Evolutionary conservation across 2,113 vertebrate species (phyloP).

Genomic region (Ameiurus melas): DNA sequence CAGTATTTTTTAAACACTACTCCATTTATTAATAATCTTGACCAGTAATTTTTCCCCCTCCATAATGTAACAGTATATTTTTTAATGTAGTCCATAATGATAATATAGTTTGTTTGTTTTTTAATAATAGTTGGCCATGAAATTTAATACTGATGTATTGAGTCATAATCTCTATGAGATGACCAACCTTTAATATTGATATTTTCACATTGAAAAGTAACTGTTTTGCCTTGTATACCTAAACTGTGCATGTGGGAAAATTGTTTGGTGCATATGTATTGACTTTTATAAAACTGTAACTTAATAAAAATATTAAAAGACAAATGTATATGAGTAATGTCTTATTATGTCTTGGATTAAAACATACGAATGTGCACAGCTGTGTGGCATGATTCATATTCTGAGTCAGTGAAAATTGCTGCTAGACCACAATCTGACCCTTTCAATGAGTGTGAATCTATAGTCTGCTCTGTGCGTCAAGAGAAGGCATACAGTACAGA

Average conservation of each 20-base stretch:
- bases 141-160: slow-evolving; percentile 80
- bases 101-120: slow-evolving; percentile 55
- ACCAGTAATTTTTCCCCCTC: slow-evolving; percentile 36
- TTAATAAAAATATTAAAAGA: slow-evolving; percentile 79
- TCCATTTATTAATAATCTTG: slow-evolving; percentile 34
- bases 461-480: slow-evolving; percentile 2
- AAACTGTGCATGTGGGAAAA: slow-evolving; percentile 85
- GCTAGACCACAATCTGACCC: slow-evolving; percentile 42
- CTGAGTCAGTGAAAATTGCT: slow-evolving; percentile 18
- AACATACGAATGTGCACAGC: background rate
- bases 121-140: slow-evolving; percentile 63
- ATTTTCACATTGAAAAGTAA: slow-evolving; percentile 99
- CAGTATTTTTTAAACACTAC: slow-evolving; percentile 25
- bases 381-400: background rate
- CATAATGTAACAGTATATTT: slow-evolving; percentile 71
- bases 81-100: slow-evolving; percentile 67
- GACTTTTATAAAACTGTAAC: slow-evolving; percentile 76
- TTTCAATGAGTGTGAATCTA: slow-evolving; percentile 47
- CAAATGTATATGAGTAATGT: slow-evolving; percentile 23
- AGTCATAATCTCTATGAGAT: slow-evolving; percentile 94
- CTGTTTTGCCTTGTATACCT: slow-evolving; percentile 91
- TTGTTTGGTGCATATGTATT: slow-evolving; percentile 80
- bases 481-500: slow-evolving; percentile 8
- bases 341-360: background rate
- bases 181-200: slow-evolving; percentile 67